Evolutionary conservation across 2,797 vertebrate species (phyloP).

Genomic region (Cynopterus sphinx): DNA sequence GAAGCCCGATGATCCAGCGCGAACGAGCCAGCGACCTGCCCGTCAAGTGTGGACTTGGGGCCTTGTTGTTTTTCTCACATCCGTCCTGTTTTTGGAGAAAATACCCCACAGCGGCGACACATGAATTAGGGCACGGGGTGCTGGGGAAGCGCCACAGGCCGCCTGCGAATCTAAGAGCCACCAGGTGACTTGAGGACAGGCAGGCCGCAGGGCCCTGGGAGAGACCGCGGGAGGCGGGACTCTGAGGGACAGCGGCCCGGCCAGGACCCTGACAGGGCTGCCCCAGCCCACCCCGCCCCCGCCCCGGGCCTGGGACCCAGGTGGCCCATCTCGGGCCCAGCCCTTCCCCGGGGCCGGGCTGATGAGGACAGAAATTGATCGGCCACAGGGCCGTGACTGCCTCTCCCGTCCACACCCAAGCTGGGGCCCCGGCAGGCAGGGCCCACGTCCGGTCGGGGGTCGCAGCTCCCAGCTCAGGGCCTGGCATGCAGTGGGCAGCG

Average conservation of each 20-base stretch:
- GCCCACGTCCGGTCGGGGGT: slow-evolving; percentile 53
- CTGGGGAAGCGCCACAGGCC: background rate
- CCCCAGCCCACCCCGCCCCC: background rate
- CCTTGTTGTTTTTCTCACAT: slow-evolving; percentile 68
- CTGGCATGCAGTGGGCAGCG: background rate
- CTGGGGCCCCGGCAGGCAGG: background rate
- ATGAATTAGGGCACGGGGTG: slow-evolving; percentile 53
- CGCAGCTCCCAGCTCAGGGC: background rate
- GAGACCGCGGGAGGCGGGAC: background rate
- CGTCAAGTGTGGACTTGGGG: slow-evolving; percentile 57
- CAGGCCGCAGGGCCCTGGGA: background rate
- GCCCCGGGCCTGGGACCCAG: slow-evolving; percentile 58
- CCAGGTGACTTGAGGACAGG: background rate
- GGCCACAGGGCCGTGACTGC: slow-evolving; percentile 18
- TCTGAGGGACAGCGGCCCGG: background rate
- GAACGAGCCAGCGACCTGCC: slow-evolving; percentile 47
- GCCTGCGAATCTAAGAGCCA: background rate
- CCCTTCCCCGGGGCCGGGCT: background rate
- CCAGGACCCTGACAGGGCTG: background rate
- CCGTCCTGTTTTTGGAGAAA: slow-evolving; percentile 78
- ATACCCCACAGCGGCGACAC: slow-evolving; percentile 32
- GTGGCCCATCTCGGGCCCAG: slow-evolving; percentile 52
- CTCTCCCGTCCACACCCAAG: background rate
- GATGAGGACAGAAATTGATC: slow-evolving; percentile 70
- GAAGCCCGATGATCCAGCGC: slow-evolving; percentile 20